phyloP scores from a whole-genome alignment of 2,113 vertebrate species.

The Thymallus thymallus region DNA sequence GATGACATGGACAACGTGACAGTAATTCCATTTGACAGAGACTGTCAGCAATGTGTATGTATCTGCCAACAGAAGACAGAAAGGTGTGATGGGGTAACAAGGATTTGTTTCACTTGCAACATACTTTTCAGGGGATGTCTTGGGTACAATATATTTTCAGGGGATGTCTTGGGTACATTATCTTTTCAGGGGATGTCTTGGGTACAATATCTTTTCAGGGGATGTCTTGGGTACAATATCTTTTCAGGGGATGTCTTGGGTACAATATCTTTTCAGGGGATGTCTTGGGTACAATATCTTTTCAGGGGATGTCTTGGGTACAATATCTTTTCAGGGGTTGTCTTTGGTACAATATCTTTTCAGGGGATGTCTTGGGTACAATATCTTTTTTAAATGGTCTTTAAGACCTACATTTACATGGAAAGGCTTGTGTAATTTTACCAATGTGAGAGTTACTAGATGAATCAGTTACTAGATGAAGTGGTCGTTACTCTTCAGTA shows the following conservation, averaged over 20 bases:
- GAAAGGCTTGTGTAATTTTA: not conserved
- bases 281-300: not conserved
- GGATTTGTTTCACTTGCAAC: conserved; percentile 13
- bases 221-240: not conserved
- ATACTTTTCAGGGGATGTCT: not conserved
- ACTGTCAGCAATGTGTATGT: conserved; percentile 27
- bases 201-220: conserved; percentile 5
- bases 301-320: not conserved
- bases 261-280: not conserved
- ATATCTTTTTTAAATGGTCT: not conserved
- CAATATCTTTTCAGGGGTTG: too few relatives aligned
- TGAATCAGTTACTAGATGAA: conserved; percentile 15
- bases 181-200: too few relatives aligned
- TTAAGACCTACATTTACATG: not conserved
- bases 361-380: not conserved
- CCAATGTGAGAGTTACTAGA: conserved; percentile 2
- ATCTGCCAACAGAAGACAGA: not conserved
- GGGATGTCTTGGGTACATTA: too few relatives aligned
- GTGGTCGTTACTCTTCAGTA: conserved; percentile 38
- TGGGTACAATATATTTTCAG: conserved; percentile 1
- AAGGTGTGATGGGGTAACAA: not conserved
- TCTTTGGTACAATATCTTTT: too few relatives aligned
- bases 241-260: too few relatives aligned
- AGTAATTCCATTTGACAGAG: conserved; percentile 12
- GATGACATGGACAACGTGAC: not conserved